phyloP scores from a whole-genome alignment of 1,140 invertebrate species.

The Neodiprion fabricii region DNA sequence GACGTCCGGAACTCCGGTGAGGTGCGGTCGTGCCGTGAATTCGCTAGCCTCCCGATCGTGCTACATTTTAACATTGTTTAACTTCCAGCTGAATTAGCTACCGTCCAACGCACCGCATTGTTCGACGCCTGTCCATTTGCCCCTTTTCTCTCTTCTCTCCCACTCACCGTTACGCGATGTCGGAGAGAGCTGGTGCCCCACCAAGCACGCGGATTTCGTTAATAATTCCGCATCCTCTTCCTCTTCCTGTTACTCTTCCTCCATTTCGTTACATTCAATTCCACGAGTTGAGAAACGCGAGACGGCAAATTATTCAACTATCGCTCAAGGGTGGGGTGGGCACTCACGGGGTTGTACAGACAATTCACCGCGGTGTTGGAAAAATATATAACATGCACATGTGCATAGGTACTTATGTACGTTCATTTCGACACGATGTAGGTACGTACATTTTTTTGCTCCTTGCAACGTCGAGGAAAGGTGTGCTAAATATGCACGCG shows the following conservation, averaged over 20 bases:
- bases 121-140: constrained; percentile 14
- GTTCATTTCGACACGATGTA: background rate
- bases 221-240: constrained; percentile 36
- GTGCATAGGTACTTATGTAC: background rate
- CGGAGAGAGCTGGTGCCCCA: constrained; percentile 38
- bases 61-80: constrained; percentile 47
- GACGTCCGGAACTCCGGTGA: background rate
- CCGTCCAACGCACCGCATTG: constrained; percentile 24
- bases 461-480: no score
- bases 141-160: constrained; percentile 17
- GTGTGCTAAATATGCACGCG: no score
- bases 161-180: constrained; percentile 20
- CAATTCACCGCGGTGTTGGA: no score
- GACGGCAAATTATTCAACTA: no score
- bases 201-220: constrained; percentile 43
- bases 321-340: no score
- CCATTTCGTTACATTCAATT: no score
- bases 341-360: no score
- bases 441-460: no score
- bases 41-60: background rate
- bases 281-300: no score
- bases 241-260: no score
- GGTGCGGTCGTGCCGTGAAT: constrained; percentile 1
- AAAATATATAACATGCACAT: background rate
- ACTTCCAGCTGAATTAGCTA: constrained; percentile 54